Evolutionary conservation across 2,113 vertebrate species (phyloP).

Genomic region (Myotis brandtii): DNA sequence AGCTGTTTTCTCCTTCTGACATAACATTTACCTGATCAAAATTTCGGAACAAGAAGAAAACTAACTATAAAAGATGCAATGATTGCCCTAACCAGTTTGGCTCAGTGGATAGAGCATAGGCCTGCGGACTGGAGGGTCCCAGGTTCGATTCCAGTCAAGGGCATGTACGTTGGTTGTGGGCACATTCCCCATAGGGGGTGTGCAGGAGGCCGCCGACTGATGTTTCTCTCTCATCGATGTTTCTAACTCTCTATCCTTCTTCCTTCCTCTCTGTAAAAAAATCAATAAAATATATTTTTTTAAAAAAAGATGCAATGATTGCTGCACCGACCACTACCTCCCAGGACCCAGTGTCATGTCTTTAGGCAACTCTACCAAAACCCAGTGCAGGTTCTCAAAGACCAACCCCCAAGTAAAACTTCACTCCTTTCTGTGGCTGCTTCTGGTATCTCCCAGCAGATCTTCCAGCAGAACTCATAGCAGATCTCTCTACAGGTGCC

Average conservation of each 20-base stretch:
- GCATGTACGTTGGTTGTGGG: too few relatives aligned
- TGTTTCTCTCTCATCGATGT: too few relatives aligned
- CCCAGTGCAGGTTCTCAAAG: neutral
- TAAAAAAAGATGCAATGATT: neutral
- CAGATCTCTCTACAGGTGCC: neutral
- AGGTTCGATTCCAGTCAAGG: too few relatives aligned
- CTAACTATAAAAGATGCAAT: neutral
- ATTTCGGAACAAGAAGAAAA: constrained; percentile 9
- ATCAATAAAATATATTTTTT: too few relatives aligned
- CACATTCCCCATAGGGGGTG: too few relatives aligned
- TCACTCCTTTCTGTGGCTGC: neutral
- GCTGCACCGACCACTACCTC: neutral
- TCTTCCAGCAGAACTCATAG: neutral
- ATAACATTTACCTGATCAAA: constrained; percentile 42
- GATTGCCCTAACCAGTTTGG: neutral
- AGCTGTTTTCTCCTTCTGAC: constrained; percentile 13
- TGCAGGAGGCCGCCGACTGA: too few relatives aligned
- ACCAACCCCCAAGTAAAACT: neutral
- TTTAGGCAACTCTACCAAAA: neutral
- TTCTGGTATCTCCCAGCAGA: neutral
- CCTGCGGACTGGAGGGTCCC: too few relatives aligned
- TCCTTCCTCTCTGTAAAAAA: too few relatives aligned
- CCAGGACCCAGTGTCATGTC: neutral
- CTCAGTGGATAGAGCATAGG: too few relatives aligned
- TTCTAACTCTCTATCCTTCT: too few relatives aligned